Percentiles rank a stretch among this genome's conserved stretches.
phyloP scores from a whole-genome alignment of 2,888 invertebrate species.

The Oxytorus armatus region DNA sequence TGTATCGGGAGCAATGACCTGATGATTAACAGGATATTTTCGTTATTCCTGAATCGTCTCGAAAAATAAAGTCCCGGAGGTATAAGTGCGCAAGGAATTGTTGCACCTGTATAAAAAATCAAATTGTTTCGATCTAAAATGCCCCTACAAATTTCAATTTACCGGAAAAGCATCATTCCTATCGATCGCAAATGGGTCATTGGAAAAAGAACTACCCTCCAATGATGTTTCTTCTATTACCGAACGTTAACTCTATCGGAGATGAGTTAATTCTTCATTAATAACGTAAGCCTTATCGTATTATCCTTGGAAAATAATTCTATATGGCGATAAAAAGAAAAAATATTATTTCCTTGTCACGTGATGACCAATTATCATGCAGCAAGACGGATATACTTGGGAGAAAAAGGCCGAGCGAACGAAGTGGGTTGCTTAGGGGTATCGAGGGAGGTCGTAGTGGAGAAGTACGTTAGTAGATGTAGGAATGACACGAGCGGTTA shows the following conservation, averaged over 20 bases:
- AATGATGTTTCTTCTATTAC: too few relatives aligned
- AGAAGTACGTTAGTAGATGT: constrained; percentile 82
- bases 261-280: not conserved
- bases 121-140: too few relatives aligned
- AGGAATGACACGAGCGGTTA: constrained; percentile 84
- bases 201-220: too few relatives aligned
- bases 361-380: constrained; percentile 28
- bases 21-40: too few relatives aligned
- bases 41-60: too few relatives aligned
- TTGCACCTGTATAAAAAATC: too few relatives aligned
- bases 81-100: too few relatives aligned
- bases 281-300: not conserved
- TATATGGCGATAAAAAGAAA: constrained; percentile 27
- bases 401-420: constrained; percentile 35
- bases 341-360: constrained; percentile 16
- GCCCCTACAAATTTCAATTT: too few relatives aligned
- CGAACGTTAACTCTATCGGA: not conserved
- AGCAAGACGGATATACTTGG: constrained; percentile 25
- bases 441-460: constrained; percentile 60
- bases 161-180: too few relatives aligned
- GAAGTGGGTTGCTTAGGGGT: constrained; percentile 13
- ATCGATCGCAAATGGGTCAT: too few relatives aligned
- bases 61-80: too few relatives aligned
- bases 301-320: not conserved
- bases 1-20: too few relatives aligned